These are phyloP conservation scores for Phataginus tricuspis DNA, from an alignment of 2,797 vertebrate genomes.

Conservation along the genomic window DNA sequence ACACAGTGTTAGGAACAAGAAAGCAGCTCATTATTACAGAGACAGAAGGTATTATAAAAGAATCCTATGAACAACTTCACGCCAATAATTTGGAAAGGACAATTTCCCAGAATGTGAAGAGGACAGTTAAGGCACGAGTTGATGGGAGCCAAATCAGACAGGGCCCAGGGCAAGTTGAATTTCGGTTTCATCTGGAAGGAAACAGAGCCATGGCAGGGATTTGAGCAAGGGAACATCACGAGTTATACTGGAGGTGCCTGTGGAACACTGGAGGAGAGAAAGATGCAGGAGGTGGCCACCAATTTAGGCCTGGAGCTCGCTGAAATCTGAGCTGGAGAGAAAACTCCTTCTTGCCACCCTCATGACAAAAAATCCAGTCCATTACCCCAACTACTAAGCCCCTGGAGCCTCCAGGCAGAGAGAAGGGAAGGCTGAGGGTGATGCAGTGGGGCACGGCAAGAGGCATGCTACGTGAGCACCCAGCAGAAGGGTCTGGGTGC, in stretches of 20 bases:
- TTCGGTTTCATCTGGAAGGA: background rate
- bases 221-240: background rate
- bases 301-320: background rate
- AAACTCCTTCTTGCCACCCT: background rate
- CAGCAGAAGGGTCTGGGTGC: background rate
- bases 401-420: background rate
- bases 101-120: background rate
- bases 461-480: background rate
- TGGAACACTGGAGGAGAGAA: background rate
- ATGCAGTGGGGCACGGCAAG: accelerated
- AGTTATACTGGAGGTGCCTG: no score
- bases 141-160: background rate
- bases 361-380: background rate
- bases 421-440: background rate
- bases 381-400: background rate
- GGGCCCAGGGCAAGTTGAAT: background rate
- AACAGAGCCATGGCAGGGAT: background rate
- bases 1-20: background rate
- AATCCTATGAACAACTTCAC: background rate
- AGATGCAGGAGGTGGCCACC: background rate
- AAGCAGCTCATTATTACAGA: background rate
- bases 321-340: background rate
- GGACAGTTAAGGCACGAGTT: background rate
- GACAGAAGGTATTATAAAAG: background rate
- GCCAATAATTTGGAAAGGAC: background rate